Conservation (phyloP, 2,888 invertebrate genomes). For the Mesochorus sp. region DNA sequence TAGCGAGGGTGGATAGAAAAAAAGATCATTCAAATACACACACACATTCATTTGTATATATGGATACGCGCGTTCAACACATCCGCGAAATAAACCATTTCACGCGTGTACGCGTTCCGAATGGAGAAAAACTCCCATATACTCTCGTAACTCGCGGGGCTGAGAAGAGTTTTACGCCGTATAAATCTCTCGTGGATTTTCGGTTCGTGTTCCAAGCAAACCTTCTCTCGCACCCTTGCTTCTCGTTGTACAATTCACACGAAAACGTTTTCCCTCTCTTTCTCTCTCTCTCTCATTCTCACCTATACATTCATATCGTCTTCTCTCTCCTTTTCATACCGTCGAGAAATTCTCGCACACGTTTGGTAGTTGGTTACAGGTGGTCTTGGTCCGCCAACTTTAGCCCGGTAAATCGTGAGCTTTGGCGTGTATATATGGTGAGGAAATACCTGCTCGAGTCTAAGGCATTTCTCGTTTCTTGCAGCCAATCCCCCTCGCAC, state of each 20-base stretch:
- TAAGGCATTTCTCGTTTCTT: conserved; percentile 47
- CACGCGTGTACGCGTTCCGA: not conserved
- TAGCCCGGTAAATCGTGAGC: conserved; percentile 42
- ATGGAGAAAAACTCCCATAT: not conserved
- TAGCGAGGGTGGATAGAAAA: not conserved
- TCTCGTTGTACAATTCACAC: conserved; percentile 13
- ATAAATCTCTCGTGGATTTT: conserved; percentile 53
- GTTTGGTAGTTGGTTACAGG: conserved; percentile 54
- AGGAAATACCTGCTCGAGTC: conserved; percentile 25
- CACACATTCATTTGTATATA: no score
- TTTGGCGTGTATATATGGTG: conserved; percentile 39
- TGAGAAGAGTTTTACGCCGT: conserved; percentile 36
- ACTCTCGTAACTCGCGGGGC: not conserved
- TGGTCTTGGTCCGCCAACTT: conserved; percentile 57
- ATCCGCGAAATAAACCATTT: not conserved
- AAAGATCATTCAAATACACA: no score
- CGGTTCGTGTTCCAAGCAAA: conserved; percentile 35
- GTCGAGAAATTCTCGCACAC: conserved; percentile 19
- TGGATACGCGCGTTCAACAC: not conserved
- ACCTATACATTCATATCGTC: conserved; percentile 30
- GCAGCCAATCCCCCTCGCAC: not conserved
- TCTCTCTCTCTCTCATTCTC: conserved; percentile 52
- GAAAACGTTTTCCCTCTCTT: conserved; percentile 35
- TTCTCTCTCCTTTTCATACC: conserved; percentile 49
- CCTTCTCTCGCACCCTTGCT: conserved; percentile 17